Conservation (phyloP, 92 coral and sea anemone genomes). For the Meandrina meandrites region DNA sequence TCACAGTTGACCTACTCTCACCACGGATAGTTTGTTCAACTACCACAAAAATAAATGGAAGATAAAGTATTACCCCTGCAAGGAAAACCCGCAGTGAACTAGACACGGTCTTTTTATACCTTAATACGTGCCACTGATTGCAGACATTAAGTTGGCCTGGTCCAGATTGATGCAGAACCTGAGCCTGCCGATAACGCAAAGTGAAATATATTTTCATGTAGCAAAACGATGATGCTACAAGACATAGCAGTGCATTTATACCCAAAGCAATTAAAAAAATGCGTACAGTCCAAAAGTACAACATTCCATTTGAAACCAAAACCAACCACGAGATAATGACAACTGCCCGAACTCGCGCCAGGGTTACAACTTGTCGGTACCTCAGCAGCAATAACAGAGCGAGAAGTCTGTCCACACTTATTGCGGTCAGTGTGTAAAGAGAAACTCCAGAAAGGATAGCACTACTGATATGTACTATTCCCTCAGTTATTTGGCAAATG, state of each 20-base stretch:
- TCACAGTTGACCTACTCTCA: neutral
- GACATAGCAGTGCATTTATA: neutral
- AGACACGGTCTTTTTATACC: slow-evolving; percentile 16
- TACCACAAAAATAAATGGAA: neutral
- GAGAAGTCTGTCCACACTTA: slow-evolving; percentile 22
- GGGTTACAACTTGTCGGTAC: slow-evolving; percentile 1
- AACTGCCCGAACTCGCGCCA: neutral
- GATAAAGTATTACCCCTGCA: neutral
- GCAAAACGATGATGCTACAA: slow-evolving; percentile 13
- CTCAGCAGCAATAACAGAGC: slow-evolving; percentile 15
- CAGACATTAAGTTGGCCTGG: neutral
- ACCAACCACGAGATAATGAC: neutral
- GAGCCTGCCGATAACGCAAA: slow-evolving; percentile 4
- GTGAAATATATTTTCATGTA: slow-evolving; percentile 6
- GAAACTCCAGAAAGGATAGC: neutral
- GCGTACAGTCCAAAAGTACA: neutral
- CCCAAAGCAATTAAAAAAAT: neutral
- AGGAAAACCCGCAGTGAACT: slow-evolving; percentile 6
- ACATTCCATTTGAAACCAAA: neutral
- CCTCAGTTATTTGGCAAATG: neutral
- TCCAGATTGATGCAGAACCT: neutral
- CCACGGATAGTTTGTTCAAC: neutral
- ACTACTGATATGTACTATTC: neutral
- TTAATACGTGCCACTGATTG: neutral
- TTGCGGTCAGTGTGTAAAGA: slow-evolving; percentile 5